Evolutionary conservation across 2,888 invertebrate species (phyloP), one percentile per base, ranked within the genome.

Genomic region (Idaea dimidiata): DNA sequence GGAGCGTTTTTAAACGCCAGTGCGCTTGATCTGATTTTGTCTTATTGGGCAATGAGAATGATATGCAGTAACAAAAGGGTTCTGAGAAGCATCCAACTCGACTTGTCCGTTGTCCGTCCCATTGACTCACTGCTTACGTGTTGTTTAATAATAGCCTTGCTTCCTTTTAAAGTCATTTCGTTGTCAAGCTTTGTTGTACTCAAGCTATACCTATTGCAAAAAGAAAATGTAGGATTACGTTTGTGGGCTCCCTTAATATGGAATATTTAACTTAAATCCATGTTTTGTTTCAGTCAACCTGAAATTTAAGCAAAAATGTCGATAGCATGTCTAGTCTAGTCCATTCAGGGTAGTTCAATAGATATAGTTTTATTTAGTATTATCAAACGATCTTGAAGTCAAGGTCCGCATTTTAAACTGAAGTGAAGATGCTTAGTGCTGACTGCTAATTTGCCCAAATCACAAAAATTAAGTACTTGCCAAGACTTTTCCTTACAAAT

Each of bases 11-110:
- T 16, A 43, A 60, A 64, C 77, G 70, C 73, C 65, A 75, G 76
- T 87, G 76, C 76, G 59, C 56, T 68, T 71, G 64, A 64, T 66
- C 78, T 79, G 77, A 86, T 87, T 88, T 84, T 84, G 85, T 89
- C 83, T 87, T 88, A 88, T 88, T 88, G 85, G 87, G 83, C 87
- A 86, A 87, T 84, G 84, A 87, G 87, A 83, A 89, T 89, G 87
- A 91, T 88, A 86, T 86, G 86, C 88, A 86, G 76, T 81, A 86
- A 90, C 89, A 90, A 89, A 88, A 84, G 85, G 81, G 79, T 91
- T 91, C 91, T 70, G 69, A 87, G 91, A 91, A 91, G 78, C 83
- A 80, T 78, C 84, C 85, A 86, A 81, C 84, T 78, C 74, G 78
- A 81, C 82, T 74, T 76, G 84, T 81, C 74, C 80, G 75, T 74